Evolutionary conservation across 2,113 vertebrate genomes (phyloP).

Genomic region (Alligator mississippiensis): DNA sequence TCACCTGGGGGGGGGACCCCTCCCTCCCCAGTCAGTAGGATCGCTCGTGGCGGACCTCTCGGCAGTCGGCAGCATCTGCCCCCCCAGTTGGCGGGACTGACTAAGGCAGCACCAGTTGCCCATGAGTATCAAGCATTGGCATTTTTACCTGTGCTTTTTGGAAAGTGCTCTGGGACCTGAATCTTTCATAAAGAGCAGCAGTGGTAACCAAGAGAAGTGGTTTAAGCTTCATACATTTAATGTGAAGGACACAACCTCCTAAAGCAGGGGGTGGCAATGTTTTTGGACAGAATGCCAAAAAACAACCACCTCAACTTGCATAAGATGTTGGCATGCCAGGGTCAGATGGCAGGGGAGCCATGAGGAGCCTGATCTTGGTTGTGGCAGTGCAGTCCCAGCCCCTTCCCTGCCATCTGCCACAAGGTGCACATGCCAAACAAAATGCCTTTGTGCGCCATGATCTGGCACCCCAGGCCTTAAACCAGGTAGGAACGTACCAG

Average conservation of each 20-base stretch:
- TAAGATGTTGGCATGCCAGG: too few species aligned
- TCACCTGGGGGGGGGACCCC: neutral
- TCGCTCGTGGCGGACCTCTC: too few species aligned
- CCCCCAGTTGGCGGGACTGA: neutral
- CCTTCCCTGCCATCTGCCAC: too few species aligned
- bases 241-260: neutral
- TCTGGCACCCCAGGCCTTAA: neutral
- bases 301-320: too few species aligned
- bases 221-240: neutral
- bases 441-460: neutral
- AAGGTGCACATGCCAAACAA: too few species aligned
- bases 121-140: neutral
- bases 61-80: too few species aligned
- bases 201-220: neutral
- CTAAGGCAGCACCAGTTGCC: too few species aligned
- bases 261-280: neutral
- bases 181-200: neutral
- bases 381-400: too few species aligned
- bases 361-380: too few species aligned
- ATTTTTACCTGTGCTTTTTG: conserved; percentile 9
- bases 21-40: too few species aligned
- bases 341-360: too few species aligned
- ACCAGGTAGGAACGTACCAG: neutral
- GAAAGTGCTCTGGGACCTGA: neutral
- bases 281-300: too few species aligned